A percentile compares a stretch with the other conserved stretches of the same genome.
These are phyloP conservation scores for Aporophyla lueneburgensis DNA, from an alignment of 2,888 invertebrate genomes.

Conservation along the genomic window DNA sequence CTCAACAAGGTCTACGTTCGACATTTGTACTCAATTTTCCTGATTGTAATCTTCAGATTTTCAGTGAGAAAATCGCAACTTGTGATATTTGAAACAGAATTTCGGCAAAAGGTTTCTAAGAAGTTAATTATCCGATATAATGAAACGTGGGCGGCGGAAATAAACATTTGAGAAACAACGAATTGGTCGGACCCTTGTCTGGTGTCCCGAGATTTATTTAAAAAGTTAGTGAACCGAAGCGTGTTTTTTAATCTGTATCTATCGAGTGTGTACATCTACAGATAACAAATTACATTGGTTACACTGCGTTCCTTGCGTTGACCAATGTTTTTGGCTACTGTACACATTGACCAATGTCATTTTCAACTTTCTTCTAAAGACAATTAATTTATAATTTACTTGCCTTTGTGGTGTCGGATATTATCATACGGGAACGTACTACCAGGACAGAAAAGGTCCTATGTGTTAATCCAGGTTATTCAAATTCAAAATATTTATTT, in stretches of 20 bases:
- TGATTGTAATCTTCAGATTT: conserved; percentile 31
- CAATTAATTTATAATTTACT: neutral
- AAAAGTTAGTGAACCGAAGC: conserved; percentile 78
- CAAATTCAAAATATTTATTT: too few species aligned
- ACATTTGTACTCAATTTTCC: conserved; percentile 29
- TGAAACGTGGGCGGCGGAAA: conserved; percentile 69
- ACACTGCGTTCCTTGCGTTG: conserved; percentile 19
- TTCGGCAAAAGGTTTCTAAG: conserved; percentile 44
- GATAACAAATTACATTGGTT: conserved; percentile 54
- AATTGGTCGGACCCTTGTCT: conserved; percentile 81
- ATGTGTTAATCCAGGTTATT: too few species aligned
- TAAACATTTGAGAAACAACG: conserved; percentile 74
- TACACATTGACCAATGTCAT: neutral
- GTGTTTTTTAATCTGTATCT: conserved; percentile 65
- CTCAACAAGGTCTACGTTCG: neutral
- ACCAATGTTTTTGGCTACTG: conserved; percentile 19
- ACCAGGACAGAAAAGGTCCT: too few species aligned
- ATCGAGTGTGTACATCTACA: conserved; percentile 35
- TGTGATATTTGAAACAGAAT: conserved; percentile 51
- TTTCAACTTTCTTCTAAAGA: neutral
- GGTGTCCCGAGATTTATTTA: conserved; percentile 83
- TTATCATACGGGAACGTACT: too few species aligned
- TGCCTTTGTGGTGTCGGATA: too few species aligned
- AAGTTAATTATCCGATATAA: conserved; percentile 59
- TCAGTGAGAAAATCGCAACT: conserved; percentile 5